Base-by-base conservation (phyloP, 1,140 invertebrate species). In the Lamellibrachia luymesi region DNA sequence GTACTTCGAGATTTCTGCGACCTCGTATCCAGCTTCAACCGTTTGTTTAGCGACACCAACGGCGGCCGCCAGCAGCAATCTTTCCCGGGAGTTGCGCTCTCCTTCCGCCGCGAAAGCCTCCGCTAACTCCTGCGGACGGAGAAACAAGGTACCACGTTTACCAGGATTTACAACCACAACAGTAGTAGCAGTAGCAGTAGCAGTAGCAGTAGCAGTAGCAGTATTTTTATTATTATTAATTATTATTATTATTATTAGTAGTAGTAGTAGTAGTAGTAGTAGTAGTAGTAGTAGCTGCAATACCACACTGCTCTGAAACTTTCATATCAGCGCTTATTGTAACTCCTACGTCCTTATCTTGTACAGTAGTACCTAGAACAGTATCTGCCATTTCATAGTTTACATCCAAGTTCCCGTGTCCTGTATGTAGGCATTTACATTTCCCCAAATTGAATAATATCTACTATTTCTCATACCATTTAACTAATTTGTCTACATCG, bases 11-110 rank as follows among this genome's bases (percentile, higher is more conserved):
- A 98, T 96, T 94, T 97, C 97, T 17, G 97, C 96, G 27, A 99
- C 97, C 94, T 99, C 98, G 95, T 98, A 99, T 94, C 98, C 98
- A 96, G 98, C 98, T 95, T 99, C 98, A 91, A 99, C 98, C 95
- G 99, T 98, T 95, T 99, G 98, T 94, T 98, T 98, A 50, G 98
- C 98, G 38, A 98, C 98, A 0, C 98, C 98, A 2, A 95, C 95
- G 17, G 95, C 95, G 27, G 92, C 98, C 0, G 96, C 94, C 25
- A 97, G 92, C 50, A 96, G 92, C 2, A 95, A 95, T 25, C 94
- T 90, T 2, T 94, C 91, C 91, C 93, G 94, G 27, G 94, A 94
- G 6, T 94, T 94, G 4, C 90, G 27, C 2, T 38, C 2, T 4
- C 94, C 93, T 90, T 95, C 95, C n/a, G 91, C 64, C 50, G 94